These are phyloP conservation scores for Palythoa grandis DNA, from an alignment of 92 coral and sea anemone species.

Conservation along the genomic window DNA sequence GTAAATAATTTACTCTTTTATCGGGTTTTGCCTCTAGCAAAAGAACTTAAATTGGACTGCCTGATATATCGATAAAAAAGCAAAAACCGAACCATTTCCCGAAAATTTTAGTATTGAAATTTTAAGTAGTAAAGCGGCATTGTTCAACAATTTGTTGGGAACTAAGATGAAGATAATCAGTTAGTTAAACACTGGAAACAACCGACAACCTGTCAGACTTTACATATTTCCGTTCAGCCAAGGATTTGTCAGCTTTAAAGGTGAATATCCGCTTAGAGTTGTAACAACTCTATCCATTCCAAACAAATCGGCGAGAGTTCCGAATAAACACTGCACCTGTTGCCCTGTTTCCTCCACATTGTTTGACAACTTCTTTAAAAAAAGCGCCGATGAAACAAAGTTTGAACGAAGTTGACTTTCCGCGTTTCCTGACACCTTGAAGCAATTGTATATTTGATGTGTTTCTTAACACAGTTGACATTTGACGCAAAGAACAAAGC, in stretches of 20 bases:
- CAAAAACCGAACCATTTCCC: neutral
- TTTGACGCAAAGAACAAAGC: too few relatives aligned
- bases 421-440: too few relatives aligned
- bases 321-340: neutral
- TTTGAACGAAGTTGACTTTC: too few relatives aligned
- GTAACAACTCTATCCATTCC: conserved; percentile 9
- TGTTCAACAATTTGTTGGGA: neutral
- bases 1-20: too few relatives aligned
- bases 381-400: too few relatives aligned
- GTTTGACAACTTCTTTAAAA: too few relatives aligned
- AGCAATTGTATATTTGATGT: too few relatives aligned
- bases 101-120: neutral
- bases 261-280: neutral
- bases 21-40: neutral
- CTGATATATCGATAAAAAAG: neutral
- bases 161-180: neutral
- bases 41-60: neutral
- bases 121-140: neutral
- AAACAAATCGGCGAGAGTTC: conserved; percentile 12
- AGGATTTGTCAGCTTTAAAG: conserved; percentile 3
- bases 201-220: neutral
- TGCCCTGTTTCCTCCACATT: too few relatives aligned
- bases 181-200: neutral
- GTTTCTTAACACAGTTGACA: too few relatives aligned
- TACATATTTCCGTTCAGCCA: neutral